These are phyloP conservation scores for Microtus richardsoni DNA, from an alignment of 2,113 vertebrate species.

Conservation along the genomic window DNA sequence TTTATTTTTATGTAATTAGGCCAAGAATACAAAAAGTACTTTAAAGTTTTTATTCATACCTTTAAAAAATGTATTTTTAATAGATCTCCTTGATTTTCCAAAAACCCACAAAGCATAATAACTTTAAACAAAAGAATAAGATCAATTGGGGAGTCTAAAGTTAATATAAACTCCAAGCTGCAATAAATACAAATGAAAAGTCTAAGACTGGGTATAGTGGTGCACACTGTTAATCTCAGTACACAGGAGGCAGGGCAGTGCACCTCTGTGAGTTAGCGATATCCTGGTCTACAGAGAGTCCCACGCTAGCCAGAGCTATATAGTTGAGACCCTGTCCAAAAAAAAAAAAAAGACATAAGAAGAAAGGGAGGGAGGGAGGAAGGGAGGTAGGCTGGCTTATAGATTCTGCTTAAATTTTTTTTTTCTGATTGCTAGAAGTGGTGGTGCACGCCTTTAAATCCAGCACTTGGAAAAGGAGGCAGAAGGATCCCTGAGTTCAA, in stretches of 20 bases:
- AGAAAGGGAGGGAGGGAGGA: neutral
- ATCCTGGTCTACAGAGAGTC: neutral
- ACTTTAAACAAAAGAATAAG: constrained; percentile 48
- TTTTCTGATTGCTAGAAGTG: neutral
- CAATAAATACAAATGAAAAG: constrained; percentile 12
- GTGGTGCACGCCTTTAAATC: neutral
- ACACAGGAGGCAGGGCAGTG: neutral
- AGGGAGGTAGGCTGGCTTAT: neutral
- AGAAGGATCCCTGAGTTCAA: neutral
- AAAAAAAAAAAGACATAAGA: neutral
- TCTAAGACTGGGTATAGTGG: neutral
- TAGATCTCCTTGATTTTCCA: neutral
- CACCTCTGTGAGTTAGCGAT: neutral
- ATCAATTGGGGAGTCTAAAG: constrained; percentile 3
- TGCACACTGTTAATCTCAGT: neutral
- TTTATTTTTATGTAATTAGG: neutral
- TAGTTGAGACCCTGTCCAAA: neutral
- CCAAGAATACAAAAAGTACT: neutral
- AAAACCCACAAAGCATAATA: neutral
- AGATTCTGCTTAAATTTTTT: constrained; percentile 10
- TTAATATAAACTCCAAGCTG: constrained; percentile 45
- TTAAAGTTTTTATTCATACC: neutral
- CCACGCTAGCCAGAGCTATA: neutral
- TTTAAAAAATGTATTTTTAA: constrained; percentile 29
- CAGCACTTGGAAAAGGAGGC: neutral